Evolutionary conservation across 2,113 vertebrate species (phyloP), one percentile per base, ranked within the genome.

Genomic region (Elephantulus edwardii): DNA sequence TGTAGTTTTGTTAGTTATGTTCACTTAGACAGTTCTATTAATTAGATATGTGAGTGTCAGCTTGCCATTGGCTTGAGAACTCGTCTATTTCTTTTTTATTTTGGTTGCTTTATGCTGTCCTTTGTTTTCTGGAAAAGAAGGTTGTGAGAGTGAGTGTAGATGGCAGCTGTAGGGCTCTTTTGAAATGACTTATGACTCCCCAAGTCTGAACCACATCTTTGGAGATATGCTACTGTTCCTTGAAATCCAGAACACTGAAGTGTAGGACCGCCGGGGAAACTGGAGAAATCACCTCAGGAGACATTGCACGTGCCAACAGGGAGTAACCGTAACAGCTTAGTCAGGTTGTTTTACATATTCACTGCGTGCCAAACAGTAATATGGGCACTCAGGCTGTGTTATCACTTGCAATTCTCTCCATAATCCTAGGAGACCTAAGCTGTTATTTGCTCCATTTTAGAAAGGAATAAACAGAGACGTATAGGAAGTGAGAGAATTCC

Each of bases 321-420:
- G 42, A 54, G 14, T 16, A 33, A 70, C 7, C 48, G 19, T 12
- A 19, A 77, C 7, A 5, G 6, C 4, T 13, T 33, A 28, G 48
- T 42, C 28, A 3, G 48, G 8, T 33, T 20, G 30, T 24, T 5
- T 20, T 9, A 1, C 33, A 0, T 8, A 1, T 77, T 40, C 54
- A 48, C 19, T 13, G 1, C 9, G n/a, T 5, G 4, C 33, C 30
- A 3, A 24, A 3, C 1, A 2, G 13, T 12, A n/a, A 2, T 20
- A 54, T 30, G 2, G 54, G 14, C 35, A 20, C 9, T 1, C 1
- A 0, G 35, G 17, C 50, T 26, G 0, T 33, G 2, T 20, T 70
- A 6, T 2, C 50, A 14, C 44, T n/a, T 19, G 35, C 50, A 64
- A n/a, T 3, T 26, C 42, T 64, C 35, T 30, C 44, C 10, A 30